A percentile compares a stretch with the other conserved stretches of the same genome.
phyloP scores from a whole-genome alignment of 2,888 invertebrate genomes.

The Lasioglossum villosulum region DNA sequence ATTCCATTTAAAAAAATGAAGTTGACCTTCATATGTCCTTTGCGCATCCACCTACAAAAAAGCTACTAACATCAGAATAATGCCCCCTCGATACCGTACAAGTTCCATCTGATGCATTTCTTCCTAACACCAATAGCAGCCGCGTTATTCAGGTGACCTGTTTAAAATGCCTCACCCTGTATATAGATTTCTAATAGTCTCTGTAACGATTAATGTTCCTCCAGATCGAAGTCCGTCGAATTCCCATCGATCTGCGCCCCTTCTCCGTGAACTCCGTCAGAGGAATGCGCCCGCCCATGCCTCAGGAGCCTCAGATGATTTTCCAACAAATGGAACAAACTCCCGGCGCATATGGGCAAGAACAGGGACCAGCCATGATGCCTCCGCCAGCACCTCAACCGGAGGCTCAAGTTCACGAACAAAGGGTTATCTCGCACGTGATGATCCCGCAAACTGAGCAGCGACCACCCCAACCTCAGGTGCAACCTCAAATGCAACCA shows the following conservation, averaged over 20 bases:
- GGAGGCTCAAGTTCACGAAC: conserved; percentile 75
- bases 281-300: conserved; percentile 85
- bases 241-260: conserved; percentile 85
- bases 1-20: no score
- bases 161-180: no score
- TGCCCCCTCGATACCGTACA: no score
- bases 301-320: conserved; percentile 80
- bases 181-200: no score
- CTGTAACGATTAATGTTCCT: not conserved
- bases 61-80: no score
- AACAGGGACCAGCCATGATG: conserved; percentile 77
- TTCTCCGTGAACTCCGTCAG: conserved; percentile 86
- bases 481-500: conserved; percentile 56
- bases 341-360: conserved; percentile 75
- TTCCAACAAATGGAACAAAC: conserved; percentile 83
- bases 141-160: no score
- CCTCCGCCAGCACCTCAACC: conserved; percentile 70
- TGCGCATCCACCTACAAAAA: no score
- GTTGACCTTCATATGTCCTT: no score
- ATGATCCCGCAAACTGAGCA: conserved; percentile 76
- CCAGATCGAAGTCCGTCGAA: conserved; percentile 83
- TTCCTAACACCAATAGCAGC: no score
- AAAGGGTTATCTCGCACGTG: conserved; percentile 74
- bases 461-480: conserved; percentile 64
- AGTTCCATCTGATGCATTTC: no score